Conservation (phyloP, 1,140 invertebrate species). For the Batillaria attramentaria region DNA sequence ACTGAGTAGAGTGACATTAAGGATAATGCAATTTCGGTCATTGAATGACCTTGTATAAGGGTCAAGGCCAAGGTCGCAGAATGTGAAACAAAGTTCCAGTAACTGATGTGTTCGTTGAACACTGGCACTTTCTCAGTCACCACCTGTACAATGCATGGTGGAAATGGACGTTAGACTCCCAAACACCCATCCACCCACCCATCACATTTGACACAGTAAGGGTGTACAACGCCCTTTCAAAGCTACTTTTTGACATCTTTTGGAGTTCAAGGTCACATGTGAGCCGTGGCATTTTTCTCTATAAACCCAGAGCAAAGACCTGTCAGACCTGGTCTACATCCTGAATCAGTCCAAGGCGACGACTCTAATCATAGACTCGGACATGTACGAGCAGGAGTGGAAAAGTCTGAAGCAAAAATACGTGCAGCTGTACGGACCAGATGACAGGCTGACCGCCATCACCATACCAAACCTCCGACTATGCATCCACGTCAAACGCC, state of each 20-base stretch:
- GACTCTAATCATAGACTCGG: constrained; percentile 16
- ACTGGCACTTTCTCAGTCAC: not conserved
- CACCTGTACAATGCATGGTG: not conserved
- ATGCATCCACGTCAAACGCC: not conserved
- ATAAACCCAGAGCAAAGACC: not conserved
- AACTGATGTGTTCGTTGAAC: no score
- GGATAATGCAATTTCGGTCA: no score
- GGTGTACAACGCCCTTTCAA: not conserved
- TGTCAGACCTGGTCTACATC: constrained; percentile 8
- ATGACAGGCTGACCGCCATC: not conserved
- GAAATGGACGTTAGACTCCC: not conserved
- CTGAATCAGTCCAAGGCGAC: not conserved
- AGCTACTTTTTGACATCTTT: not conserved
- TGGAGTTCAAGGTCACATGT: not conserved
- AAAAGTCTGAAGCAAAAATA: not conserved
- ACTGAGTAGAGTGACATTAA: no score
- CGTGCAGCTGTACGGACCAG: constrained; percentile 15
- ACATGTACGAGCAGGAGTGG: not conserved
- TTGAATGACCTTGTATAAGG: no score
- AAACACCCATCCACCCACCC: not conserved
- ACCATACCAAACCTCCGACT: not conserved
- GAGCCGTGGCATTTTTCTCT: not conserved
- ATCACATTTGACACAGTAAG: not conserved
- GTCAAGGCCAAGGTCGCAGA: no score
- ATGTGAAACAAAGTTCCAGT: no score